Percentiles rank a stretch among this genome's conserved stretches.
Evolutionary conservation across 1,140 invertebrate genomes (phyloP).

Genomic region (Saccostrea echinata): DNA sequence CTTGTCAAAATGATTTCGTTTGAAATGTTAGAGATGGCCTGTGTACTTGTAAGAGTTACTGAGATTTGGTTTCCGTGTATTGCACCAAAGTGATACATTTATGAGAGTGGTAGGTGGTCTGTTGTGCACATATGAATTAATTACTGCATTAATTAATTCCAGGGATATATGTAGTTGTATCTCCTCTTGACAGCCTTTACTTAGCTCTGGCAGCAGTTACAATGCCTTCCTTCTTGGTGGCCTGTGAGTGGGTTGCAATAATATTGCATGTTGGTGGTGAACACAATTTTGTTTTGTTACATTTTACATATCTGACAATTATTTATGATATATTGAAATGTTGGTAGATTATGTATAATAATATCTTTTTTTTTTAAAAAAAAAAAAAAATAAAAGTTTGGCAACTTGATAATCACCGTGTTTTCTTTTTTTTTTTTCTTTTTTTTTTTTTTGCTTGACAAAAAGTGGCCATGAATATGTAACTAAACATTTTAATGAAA

Average conservation of each 20-base stretch:
- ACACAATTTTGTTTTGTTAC: neutral
- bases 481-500: neutral
- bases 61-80: neutral
- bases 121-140: neutral
- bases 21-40: neutral
- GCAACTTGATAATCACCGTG: too few relatives aligned
- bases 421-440: too few relatives aligned
- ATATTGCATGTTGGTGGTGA: neutral
- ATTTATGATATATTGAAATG: neutral
- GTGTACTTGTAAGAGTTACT: neutral
- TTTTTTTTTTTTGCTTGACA: neutral
- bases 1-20: neutral
- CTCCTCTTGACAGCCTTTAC: neutral
- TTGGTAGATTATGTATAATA: neutral
- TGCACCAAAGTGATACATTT: slow-evolving; percentile 9
- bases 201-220: neutral
- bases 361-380: neutral
- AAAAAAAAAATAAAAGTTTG: too few relatives aligned
- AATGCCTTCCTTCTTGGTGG: neutral
- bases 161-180: neutral
- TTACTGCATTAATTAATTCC: slow-evolving; percentile 31
- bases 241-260: slow-evolving; percentile 14
- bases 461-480: neutral
- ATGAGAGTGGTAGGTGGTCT: slow-evolving; percentile 1
- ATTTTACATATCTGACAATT: neutral